These are phyloP conservation scores for Microvelia longipes DNA, from an alignment of 1,140 invertebrate species.

Conservation along the genomic window DNA sequence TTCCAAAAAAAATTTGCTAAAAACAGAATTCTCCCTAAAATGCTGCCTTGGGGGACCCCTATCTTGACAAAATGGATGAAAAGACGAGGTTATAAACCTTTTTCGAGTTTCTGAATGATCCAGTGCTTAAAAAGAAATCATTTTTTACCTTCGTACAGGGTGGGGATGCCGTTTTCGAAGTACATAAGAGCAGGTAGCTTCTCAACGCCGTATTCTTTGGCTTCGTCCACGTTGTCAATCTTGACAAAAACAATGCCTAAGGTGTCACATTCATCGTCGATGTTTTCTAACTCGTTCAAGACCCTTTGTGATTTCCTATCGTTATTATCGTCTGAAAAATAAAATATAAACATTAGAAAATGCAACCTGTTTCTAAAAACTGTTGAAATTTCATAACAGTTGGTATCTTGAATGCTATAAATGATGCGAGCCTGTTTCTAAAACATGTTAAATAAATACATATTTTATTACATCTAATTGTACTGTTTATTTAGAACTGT, in stretches of 20 bases:
- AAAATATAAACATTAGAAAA: neutral
- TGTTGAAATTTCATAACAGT: too few relatives aligned
- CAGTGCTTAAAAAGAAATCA: neutral
- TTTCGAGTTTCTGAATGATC: too few relatives aligned
- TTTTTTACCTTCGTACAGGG: constrained; percentile 58
- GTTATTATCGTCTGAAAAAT: constrained; percentile 65
- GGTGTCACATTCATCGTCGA: constrained; percentile 83
- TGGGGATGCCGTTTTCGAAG: constrained; percentile 81
- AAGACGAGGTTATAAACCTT: too few relatives aligned
- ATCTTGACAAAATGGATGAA: too few relatives aligned
- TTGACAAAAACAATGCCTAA: constrained; percentile 80
- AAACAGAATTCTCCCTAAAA: too few relatives aligned
- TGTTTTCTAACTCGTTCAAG: constrained; percentile 79
- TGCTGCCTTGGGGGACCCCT: too few relatives aligned
- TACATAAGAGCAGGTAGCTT: constrained; percentile 71
- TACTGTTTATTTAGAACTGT: too few relatives aligned
- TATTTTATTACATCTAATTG: too few relatives aligned
- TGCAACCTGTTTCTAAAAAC: too few relatives aligned
- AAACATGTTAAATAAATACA: too few relatives aligned
- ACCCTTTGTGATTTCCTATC: constrained; percentile 73
- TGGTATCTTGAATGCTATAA: constrained; percentile 4
- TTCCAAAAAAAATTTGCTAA: too few relatives aligned
- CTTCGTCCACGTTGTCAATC: constrained; percentile 78
- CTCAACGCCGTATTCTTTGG: constrained; percentile 78
- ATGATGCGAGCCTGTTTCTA: too few relatives aligned